phyloP scores from a whole-genome alignment of 2,797 vertebrate genomes.

The Lacerta bilineata region DNA sequence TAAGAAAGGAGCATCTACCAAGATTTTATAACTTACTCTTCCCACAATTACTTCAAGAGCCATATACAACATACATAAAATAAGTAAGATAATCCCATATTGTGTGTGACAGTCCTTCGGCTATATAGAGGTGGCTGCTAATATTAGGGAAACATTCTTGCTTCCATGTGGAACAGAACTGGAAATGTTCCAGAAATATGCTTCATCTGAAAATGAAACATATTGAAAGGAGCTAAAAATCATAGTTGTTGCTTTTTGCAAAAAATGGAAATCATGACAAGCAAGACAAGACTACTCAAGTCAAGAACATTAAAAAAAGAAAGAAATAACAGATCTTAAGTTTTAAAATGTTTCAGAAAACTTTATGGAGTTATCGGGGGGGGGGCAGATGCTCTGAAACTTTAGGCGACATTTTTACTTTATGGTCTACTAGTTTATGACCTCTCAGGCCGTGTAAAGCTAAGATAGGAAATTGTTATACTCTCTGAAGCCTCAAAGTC shows the following conservation, averaged over 20 bases:
- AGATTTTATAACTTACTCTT: not conserved
- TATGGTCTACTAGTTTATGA: constrained; percentile 38
- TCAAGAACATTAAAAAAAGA: not conserved
- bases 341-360: constrained; percentile 43
- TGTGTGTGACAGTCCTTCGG: too few species aligned
- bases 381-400: constrained; percentile 28
- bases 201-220: constrained; percentile 8
- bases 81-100: too few species aligned
- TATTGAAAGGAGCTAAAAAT: constrained; percentile 1
- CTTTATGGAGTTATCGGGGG: constrained; percentile 33
- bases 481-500: not conserved
- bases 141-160: not conserved
- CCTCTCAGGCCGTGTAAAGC: constrained; percentile 26
- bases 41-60: not conserved
- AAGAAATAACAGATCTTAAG: not conserved
- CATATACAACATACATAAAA: not conserved
- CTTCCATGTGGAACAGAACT: not conserved
- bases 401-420: constrained; percentile 8
- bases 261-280: not conserved
- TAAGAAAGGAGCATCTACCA: not conserved
- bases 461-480: not conserved
- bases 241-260: not conserved
- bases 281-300: constrained; percentile 1
- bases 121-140: not conserved
- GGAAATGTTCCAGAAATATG: constrained; percentile 2